Base-by-base conservation (phyloP, 2,113 vertebrate species). In the Pan paniscus region DNA sequence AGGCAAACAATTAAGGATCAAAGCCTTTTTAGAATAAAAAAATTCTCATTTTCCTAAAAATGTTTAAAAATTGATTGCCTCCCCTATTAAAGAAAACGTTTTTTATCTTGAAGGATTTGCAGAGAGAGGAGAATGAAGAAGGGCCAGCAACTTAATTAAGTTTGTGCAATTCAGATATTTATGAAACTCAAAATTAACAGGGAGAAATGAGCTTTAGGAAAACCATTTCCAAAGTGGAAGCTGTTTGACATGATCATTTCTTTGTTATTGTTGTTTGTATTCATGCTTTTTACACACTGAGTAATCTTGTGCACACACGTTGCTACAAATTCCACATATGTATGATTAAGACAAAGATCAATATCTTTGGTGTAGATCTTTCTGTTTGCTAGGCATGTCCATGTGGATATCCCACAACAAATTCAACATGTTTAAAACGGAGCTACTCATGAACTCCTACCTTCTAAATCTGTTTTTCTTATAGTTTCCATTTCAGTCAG, bases 1-100 rank as follows among this genome's bases (percentile, higher is more conserved):
- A 93, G 16, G 16, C 23, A 78, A 83, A 92, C 18, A n/a, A 95
- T 55, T 80, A 88, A 76, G 0, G 40, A 93, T 75, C 23, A 86
- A 97, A 94, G 59, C 11, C 67, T 93, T 87, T 35, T 61, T 61
- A 88, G n/a, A 94, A 87, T 83, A n/a, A 80, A 83, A 88, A 22
- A 91, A 78, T 90, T 78, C 52, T 38, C 52, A 93, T 38, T 27
- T 94, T 80, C 61, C 80, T 46, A 72, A 68, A 83, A 90, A 22
- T 84, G 6, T 95, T 95, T 35, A 79, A 93, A 87, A 86, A 55
- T 38, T 70, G 76, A 94, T 35, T 59, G 32, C 16, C 52, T 93
- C 35, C 95, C 30, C 64, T 68, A 9, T 57, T 92, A 52, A 40
- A 72, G 9, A 61, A 25, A 73, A 50, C 8, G 18, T 48, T 23